These are phyloP conservation scores for Pedetes capensis DNA, from an alignment of 2,113 vertebrate genomes.

Conservation along the genomic window DNA sequence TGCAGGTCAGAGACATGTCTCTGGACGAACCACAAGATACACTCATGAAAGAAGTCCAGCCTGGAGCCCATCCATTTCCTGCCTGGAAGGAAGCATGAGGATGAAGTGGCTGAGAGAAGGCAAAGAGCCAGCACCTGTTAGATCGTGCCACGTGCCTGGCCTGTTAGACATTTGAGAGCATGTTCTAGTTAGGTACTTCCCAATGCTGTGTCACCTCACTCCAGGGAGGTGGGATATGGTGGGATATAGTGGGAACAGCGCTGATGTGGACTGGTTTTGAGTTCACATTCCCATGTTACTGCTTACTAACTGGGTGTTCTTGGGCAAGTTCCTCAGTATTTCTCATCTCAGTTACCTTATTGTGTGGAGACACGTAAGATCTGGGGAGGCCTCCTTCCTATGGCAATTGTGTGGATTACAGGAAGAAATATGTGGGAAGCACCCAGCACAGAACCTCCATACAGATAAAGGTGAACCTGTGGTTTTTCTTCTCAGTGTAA, in stretches of 20 bases:
- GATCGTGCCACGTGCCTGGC: not conserved
- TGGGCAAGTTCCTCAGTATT: not conserved
- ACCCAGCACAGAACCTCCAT: not conserved
- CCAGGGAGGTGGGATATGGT: fast-evolving
- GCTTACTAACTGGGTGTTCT: not conserved
- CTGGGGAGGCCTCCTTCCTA: not conserved
- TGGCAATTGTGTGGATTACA: not conserved
- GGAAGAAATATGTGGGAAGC: too few relatives aligned
- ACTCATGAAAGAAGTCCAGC: not conserved
- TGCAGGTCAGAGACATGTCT: not conserved
- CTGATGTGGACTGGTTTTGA: too few relatives aligned
- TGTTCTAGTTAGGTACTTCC: not conserved
- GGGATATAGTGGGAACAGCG: fast-evolving
- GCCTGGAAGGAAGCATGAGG: not conserved
- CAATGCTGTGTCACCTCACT: not conserved
- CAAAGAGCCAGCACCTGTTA: too few relatives aligned
- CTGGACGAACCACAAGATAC: not conserved
- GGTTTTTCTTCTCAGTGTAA: not conserved
- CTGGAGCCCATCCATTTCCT: not conserved
- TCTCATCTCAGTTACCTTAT: not conserved
- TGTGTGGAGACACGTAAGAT: not conserved
- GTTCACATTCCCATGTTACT: not conserved
- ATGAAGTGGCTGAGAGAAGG: not conserved
- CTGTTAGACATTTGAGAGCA: not conserved
- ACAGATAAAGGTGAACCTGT: not conserved